Evolutionary conservation across 2,113 vertebrate species (phyloP).

Genomic region (Calyptommatus sinebrachiatus): DNA sequence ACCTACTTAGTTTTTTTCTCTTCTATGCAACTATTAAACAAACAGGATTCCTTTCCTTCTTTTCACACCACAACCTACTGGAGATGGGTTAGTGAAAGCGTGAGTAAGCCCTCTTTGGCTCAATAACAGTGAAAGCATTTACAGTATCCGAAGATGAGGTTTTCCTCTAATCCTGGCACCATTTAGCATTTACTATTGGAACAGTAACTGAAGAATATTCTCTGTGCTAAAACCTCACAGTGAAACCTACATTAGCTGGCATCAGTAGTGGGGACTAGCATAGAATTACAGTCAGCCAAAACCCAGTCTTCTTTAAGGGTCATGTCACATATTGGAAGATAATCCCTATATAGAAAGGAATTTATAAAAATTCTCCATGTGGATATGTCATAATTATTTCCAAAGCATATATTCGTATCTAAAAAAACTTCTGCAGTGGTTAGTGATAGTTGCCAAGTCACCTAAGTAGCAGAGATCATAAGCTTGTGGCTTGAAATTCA

Average conservation of each 20-base stretch:
- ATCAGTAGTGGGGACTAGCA: not conserved
- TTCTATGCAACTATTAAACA: no score
- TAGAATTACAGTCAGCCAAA: not conserved
- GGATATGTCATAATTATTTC: not conserved
- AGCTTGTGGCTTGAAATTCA: not conserved
- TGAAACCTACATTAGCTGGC: no score
- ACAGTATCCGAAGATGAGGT: not conserved
- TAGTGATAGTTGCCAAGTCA: not conserved
- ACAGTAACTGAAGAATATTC: not conserved
- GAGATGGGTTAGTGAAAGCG: not conserved
- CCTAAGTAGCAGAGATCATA: not conserved
- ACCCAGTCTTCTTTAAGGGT: not conserved
- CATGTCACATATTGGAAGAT: not conserved
- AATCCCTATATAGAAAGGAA: not conserved
- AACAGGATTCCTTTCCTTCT: no score
- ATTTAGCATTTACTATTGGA: not conserved
- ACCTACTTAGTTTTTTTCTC: no score
- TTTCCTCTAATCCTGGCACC: not conserved
- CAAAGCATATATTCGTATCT: not conserved
- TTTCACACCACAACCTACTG: no score
- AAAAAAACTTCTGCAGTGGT: not conserved
- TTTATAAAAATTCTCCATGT: not conserved
- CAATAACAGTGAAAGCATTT: not conserved
- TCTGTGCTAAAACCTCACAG: not conserved
- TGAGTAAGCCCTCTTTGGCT: not conserved